Conservation (phyloP, 2,797 vertebrate genomes). For the Neosilurus hyrtlii region DNA sequence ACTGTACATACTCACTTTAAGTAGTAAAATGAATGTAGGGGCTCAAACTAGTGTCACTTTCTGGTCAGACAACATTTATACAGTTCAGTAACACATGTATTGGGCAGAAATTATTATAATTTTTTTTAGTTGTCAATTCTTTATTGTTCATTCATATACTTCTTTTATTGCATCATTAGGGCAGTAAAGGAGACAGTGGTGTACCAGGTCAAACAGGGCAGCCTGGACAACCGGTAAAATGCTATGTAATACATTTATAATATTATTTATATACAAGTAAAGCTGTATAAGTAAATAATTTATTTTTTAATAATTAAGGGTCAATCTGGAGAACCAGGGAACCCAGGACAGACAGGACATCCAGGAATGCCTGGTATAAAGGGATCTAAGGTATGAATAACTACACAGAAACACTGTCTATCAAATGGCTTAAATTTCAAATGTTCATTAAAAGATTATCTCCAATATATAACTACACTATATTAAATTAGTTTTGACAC, state of each 20-base stretch:
- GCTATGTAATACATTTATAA: slow-evolving; percentile 10
- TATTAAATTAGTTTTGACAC: no score
- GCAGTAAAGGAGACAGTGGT: slow-evolving; percentile 85
- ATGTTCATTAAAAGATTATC: not conserved
- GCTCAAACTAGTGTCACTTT: not conserved
- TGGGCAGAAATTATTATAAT: not conserved
- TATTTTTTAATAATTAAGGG: slow-evolving; percentile 73
- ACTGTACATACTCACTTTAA: not conserved
- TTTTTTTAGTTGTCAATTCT: not conserved
- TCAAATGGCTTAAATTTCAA: not conserved
- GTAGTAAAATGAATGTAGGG: not conserved
- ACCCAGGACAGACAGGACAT: slow-evolving; percentile 83
- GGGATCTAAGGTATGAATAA: slow-evolving; percentile 80
- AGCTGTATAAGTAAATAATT: not conserved
- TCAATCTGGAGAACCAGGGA: slow-evolving; percentile 76
- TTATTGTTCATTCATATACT: not conserved
- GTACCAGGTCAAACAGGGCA: slow-evolving; percentile 76
- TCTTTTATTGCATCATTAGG: slow-evolving; percentile 69
- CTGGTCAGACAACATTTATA: not conserved
- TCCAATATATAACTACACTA: not conserved
- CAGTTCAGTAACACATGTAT: not conserved
- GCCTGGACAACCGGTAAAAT: slow-evolving; percentile 79
- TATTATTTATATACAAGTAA: not conserved
- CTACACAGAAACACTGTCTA: not conserved
- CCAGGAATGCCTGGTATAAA: slow-evolving; percentile 83